A percentile compares a stretch with the other conserved stretches of the same genome.
These are phyloP conservation scores for Rhinogobius similis DNA, from an alignment of 2,113 vertebrate genomes.

Conservation along the genomic window DNA sequence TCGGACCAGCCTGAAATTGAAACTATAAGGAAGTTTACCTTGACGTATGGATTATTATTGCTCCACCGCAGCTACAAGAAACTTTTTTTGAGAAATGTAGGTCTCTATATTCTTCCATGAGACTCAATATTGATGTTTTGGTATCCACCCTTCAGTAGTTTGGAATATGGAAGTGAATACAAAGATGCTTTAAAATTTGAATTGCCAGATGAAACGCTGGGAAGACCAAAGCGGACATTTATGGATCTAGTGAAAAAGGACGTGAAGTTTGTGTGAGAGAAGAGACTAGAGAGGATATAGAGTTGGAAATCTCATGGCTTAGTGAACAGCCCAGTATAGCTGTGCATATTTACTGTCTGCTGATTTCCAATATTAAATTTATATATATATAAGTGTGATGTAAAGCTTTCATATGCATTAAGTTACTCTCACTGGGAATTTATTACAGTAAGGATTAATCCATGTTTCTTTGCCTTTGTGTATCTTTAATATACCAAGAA, in stretches of 20 bases:
- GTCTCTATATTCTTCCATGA: too few species aligned
- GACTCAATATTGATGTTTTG: too few species aligned
- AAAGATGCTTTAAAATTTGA: neutral
- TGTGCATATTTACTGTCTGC: conserved; percentile 9
- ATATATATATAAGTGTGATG: too few species aligned
- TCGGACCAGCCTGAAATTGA: too few species aligned
- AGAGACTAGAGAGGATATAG: neutral
- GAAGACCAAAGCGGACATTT: neutral
- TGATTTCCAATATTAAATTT: conserved; percentile 3
- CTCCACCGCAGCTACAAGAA: too few species aligned
- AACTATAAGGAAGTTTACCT: too few species aligned
- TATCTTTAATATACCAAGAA: conserved; percentile 22
- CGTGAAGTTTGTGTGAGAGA: neutral
- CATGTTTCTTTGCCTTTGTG: conserved; percentile 24
- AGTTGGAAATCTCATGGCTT: neutral
- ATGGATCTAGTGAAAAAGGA: neutral
- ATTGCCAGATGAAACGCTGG: neutral
- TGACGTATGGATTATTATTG: too few species aligned
- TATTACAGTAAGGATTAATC: conserved; percentile 10
- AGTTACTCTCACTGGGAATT: conserved; percentile 8
- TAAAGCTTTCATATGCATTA: neutral
- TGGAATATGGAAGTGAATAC: neutral
- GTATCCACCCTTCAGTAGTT: too few species aligned
- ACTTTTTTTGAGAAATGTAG: too few species aligned
- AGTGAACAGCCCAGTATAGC: neutral